Base-by-base conservation (phyloP, 2,113 vertebrate genomes). In the Psophia crepitans region DNA sequence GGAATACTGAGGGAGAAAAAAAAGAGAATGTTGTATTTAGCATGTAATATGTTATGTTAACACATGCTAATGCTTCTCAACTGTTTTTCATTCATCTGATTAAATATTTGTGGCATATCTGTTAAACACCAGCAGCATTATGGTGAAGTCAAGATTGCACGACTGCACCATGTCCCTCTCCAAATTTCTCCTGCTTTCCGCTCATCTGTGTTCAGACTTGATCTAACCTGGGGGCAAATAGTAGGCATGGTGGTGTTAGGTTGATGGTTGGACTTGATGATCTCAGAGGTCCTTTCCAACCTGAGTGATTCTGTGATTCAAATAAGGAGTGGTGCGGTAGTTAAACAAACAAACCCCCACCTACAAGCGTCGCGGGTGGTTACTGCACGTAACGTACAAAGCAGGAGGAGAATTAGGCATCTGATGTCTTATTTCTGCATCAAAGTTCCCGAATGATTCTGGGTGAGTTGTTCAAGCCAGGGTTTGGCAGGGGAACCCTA, bases 361-460 rank as follows among this genome's bases (percentile, higher is more conserved):
- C 43, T 63, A 2, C 4, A 32, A 87, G n/a, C n/a, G n/a, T n/a
- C n/a, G n/a, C n/a, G n/a, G n/a, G n/a, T n/a, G n/a, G n/a, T n/a
- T n/a, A n/a, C n/a, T n/a, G n/a, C 43, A 12, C 35, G 24, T 8
- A 28, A 35, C 6, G 49, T 70, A 39, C 49, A 43, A 80, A 68
- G 32, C 3, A 12, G 82, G 64, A n/a, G 91, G 75, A 65, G 44
- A 49, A 73, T 22, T 24, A 15, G 64, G 63, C n/a, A 9, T 33
- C 41, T 73, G 76, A 44, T 73, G 58, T 24, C 2, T 87, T 48
- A 58, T 87, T 92, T 87, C 73, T 87, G 73, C 6, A 19, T 8
- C 35, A 20, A 2, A 37, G 14, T 12, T 63, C 37, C 61, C 0
- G 0, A 8, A 26, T 28, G 53, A 8, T 28, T 2, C 11, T 33